Percentiles rank a stretch among this genome's conserved stretches.
phyloP scores from a whole-genome alignment of 2,113 vertebrate species.

The Gobiocypris rarus region DNA sequence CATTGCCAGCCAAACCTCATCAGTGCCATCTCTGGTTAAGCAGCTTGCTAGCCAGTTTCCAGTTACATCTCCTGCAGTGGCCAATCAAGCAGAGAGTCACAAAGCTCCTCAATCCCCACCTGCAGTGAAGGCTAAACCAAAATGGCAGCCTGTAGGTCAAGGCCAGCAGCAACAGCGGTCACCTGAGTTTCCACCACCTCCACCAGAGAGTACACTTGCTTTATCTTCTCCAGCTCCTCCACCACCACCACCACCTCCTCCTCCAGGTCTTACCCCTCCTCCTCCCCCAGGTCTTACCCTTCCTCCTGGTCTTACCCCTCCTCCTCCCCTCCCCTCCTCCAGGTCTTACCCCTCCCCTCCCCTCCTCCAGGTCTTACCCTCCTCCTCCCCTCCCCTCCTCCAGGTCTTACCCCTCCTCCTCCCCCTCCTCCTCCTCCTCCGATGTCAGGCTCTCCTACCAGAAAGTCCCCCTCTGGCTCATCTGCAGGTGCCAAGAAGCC shows the following conservation, averaged over 20 bases:
- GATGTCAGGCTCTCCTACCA: slow-evolving; percentile 79
- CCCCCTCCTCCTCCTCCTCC: slow-evolving; percentile 73
- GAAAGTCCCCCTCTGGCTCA: slow-evolving; percentile 71
- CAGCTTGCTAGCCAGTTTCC: slow-evolving; percentile 91
- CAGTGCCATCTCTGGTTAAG: slow-evolving; percentile 83
- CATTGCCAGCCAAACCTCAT: slow-evolving; percentile 50
- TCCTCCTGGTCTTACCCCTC: too few species aligned
- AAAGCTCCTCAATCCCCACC: slow-evolving; percentile 86
- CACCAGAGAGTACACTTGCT: slow-evolving; percentile 80
- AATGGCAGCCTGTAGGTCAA: slow-evolving; percentile 85
- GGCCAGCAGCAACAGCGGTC: slow-evolving; percentile 66
- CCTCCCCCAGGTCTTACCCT: too few species aligned
- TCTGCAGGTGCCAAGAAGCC: slow-evolving; percentile 82
- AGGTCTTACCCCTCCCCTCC: slow-evolving; percentile 67
- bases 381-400: slow-evolving; percentile 74
- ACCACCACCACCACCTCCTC: slow-evolving; percentile 75
- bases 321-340: too few species aligned
- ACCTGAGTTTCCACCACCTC: slow-evolving; percentile 87
- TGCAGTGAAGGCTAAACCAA: slow-evolving; percentile 92
- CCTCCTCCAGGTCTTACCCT: slow-evolving; percentile 69
- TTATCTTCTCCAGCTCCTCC: slow-evolving; percentile 78
- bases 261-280: slow-evolving; percentile 61
- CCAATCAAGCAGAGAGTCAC: slow-evolving; percentile 66
- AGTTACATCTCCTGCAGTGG: slow-evolving; percentile 68
- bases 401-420: slow-evolving; percentile 62